Evolutionary conservation across 2,797 vertebrate species (phyloP).

Genomic region (Morelia viridis): DNA sequence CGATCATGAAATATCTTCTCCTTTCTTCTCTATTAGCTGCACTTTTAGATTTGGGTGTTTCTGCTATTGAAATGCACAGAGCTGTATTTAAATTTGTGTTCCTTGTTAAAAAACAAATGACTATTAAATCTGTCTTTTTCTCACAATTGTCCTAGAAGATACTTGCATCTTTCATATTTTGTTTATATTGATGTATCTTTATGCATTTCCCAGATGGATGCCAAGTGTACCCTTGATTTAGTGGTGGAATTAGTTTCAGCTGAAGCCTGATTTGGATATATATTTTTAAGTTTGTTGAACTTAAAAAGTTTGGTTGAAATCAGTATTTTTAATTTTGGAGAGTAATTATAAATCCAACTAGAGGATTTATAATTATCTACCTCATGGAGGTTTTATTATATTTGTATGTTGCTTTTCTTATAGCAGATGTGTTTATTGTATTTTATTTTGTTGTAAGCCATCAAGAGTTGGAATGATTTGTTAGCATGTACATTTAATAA

Average conservation of each 20-base stretch:
- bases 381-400: not conserved
- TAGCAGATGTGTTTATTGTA: not conserved
- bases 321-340: not conserved
- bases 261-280: not conserved
- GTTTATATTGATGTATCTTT: not conserved
- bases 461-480: not conserved
- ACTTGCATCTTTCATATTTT: not conserved
- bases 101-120: not conserved
- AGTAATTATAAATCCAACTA: not conserved
- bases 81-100: not conserved
- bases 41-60: not conserved
- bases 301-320: not conserved
- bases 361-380: not conserved
- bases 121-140: not conserved
- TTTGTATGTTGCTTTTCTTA: not conserved
- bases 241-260: not conserved
- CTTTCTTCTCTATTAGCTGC: not conserved
- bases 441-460: not conserved
- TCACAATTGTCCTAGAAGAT: not conserved
- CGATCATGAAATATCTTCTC: not conserved
- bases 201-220: not conserved
- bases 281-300: not conserved
- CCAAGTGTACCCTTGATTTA: not conserved
- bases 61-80: not conserved
- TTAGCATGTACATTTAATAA: not conserved